These are phyloP conservation scores for Daubentonia madagascariensis DNA, from an alignment of 2,113 vertebrate genomes.

Conservation along the genomic window DNA sequence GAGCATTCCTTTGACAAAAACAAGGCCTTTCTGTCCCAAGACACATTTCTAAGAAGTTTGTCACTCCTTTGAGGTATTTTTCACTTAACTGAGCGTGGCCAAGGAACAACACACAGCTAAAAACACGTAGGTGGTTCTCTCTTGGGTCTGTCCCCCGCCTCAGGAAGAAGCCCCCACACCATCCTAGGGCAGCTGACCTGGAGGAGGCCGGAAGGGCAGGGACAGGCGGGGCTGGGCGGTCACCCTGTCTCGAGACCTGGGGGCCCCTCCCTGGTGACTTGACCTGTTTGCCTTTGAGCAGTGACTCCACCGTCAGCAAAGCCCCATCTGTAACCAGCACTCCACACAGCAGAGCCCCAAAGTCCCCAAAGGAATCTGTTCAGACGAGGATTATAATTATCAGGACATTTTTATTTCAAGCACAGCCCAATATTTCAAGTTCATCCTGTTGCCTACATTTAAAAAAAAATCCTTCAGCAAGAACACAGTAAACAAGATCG, in stretches of 20 bases:
- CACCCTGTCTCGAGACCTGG: too few species aligned
- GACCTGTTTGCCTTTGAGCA: not conserved
- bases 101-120: too few species aligned
- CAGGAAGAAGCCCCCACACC: not conserved
- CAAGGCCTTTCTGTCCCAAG: not conserved
- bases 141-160: not conserved
- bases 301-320: not conserved
- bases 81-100: fast-evolving
- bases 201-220: not conserved
- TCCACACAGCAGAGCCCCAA: not conserved
- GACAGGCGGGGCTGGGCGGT: too few species aligned
- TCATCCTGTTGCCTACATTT: not conserved
- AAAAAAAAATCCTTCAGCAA: not conserved
- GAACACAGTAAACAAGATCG: fast-evolving
- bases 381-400: not conserved
- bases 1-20: too few species aligned
- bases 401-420: not conserved
- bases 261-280: too few species aligned
- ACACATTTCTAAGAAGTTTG: not conserved
- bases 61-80: not conserved
- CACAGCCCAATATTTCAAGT: not conserved
- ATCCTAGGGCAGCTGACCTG: fast-evolving
- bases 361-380: not conserved
- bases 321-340: fast-evolving
- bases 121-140: fast-evolving